Base-by-base conservation (phyloP, 2,888 invertebrate genomes). In the Uloborus plumipes region DNA sequence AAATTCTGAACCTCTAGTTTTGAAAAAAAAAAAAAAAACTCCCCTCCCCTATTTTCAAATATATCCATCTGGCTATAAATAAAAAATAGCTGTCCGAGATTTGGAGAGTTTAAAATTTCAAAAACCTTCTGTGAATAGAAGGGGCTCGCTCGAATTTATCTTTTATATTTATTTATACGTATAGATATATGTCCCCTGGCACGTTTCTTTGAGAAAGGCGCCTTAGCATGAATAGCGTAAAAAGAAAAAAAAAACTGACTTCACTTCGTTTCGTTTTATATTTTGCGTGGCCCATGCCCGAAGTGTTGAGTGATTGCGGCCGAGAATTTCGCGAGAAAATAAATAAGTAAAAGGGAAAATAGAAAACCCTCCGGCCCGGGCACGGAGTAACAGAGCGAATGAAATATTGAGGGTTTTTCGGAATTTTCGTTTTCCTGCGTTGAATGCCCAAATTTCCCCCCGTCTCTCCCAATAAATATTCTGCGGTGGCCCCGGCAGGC, bases 101-200 rank as follows among this genome's bases (percentile, higher is more conserved):
- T 81, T 81, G 80, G 74, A 70, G 74, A 75, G 74, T 74, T 81
- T 81, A 74, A 81, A 81, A 81, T 74, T 81, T 75, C 74, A 81
- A 81, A 81, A 81, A 59, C 80, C 62, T 59, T 31, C 62, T 58
- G 66, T 64, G 69, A 76, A 53, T 53, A 14, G 67, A 51, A 67
- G 69, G 14, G 61, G 73, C 31, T 71, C 73, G 73, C 72, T 80
- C 72, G 73, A 73, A 80, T 73, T 73, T 80, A 80, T 73, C 79
- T 72, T 39, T 39, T 39, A 39, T 39, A 20, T 79, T 49, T 67
- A 69, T 55, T 20, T 59, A 16, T 73, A 62, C 59, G 73, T 59
- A 31, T 39, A 72, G 50, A 70, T 73, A 65, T 62, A 77, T 77
- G 20, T 39, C 39, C 9, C 39, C 58, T 74, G 58, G 80, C 80